Evolutionary conservation across 2,113 vertebrate genomes (phyloP), one percentile per base, ranked within the genome.

Genomic region (Esox niger): DNA sequence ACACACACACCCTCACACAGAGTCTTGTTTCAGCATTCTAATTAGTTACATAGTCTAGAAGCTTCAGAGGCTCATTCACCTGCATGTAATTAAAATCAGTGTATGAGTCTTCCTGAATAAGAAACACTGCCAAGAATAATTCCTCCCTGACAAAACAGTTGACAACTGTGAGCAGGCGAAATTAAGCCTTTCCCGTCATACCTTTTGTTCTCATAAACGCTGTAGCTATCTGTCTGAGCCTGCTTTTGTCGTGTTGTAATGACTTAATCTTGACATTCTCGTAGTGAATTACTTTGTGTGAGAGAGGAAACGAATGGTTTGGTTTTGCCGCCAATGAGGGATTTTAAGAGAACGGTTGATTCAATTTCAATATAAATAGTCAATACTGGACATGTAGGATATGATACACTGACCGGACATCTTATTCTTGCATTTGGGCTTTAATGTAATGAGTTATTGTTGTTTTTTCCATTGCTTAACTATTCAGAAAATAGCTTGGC

Each of bases 81-180:
- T 79, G 68, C 79, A 69, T 82, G 74, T 86, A 88, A 90, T 90
- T 88, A 88, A 78, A 87, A 86, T 89, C 81, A 79, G 70, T 73
- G 70, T 77, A 78, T 69, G 70, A 83, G 79, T 75, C 66, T 71
- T 25, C 82, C 77, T 85, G 82, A 86, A 85, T 82, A 78, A 79
- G 55, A 75, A 75, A 73, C 65, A 72, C 29, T 71, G 75, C 66
- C 1, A 66, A 79, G 82, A 86, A 88, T 65, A 84, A 81, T 35
- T 64, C 71, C 35, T 66, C 68, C 74, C 78, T 81, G 79, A 88
- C 86, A 86, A 88, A 84, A 77, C 80, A 68, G 56, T 35, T 81
- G 86, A 81, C 86, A 86, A 85, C 74, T 77, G 69, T 79, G 74
- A 85, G 83, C 79, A 86, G 80, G 69, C 69, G 66, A 82, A 87